Base-by-base conservation (phyloP, 1,140 invertebrate genomes). In the Lordiphosa stackelbergi region DNA sequence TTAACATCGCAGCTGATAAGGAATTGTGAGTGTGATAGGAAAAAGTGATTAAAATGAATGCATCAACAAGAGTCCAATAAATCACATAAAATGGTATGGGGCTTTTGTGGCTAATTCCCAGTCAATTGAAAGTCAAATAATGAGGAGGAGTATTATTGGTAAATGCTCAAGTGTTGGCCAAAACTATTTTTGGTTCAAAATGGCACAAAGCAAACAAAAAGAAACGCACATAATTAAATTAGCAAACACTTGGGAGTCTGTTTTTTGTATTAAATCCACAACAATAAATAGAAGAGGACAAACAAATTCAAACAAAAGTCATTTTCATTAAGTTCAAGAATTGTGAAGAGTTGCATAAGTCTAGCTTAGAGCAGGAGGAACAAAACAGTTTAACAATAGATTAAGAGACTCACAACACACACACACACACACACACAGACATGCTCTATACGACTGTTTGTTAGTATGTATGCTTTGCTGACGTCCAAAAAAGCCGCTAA, bases 401-500 rank as follows among this genome's bases (percentile, higher is more conserved):
- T 42, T 51, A 37, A 43, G 28, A 35, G 53, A 28, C n/a, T n/a
- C n/a, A 16, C 41, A 10, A 11, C 58, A 59, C 49, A 22, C 8
- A 16, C 45, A 38, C 16, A 12, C 53, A n/a, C 12, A 12, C 4
- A 35, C 35, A 59, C 11, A 38, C 12, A 42, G 16, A 31, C 38
- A 31, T 5, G 22, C n/a, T 34, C 47, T 12, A 13, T 43, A 9
- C 8, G 24, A 31, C 5, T 35, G 24, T 42, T 10, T 48, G 28
- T 47, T 40, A 38, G 10, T 55, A 13, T 37, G 12, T 55, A 48
- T 55, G 28, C 37, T 22, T 61, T 66, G 58, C 54, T 78, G 69
- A 78, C 73, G 65, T 73, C 56, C 53, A 43, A 78, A 78, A 69
- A 73, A 52, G 69, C 73, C 73, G 73, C 74, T 78, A 78, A 78